Conservation (phyloP, 2,888 invertebrate genomes). For the Siphonodentalium dalli region DNA sequence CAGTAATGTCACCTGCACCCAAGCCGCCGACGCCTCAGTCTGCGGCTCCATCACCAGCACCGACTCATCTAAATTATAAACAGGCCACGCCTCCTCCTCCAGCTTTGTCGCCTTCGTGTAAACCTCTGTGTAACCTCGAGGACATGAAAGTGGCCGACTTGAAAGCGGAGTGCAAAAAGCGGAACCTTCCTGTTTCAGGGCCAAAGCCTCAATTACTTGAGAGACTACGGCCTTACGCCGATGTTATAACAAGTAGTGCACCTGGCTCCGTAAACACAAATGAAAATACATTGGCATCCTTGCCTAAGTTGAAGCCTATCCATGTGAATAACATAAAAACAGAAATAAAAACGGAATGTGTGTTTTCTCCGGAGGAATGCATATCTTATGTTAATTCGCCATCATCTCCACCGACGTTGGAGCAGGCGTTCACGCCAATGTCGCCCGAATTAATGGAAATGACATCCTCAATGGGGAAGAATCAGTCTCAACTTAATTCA, state of each 20-base stretch:
- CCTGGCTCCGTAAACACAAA: too few relatives aligned
- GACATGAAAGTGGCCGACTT: conserved; percentile 96
- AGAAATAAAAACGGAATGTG: too few relatives aligned
- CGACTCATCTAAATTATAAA: neutral
- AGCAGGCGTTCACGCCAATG: conserved; percentile 41
- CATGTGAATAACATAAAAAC: too few relatives aligned
- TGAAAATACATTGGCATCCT: too few relatives aligned
- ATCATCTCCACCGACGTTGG: conserved; percentile 42
- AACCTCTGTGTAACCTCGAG: conserved; percentile 73
- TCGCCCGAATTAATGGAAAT: conserved; percentile 57
- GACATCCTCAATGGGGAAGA: conserved; percentile 35
- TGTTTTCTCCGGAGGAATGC: too few relatives aligned
- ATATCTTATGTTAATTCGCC: too few relatives aligned
- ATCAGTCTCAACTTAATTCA: conserved; percentile 7
- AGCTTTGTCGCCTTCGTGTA: conserved; percentile 25
- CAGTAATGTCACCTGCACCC: conserved; percentile 4
- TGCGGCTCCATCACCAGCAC: neutral
- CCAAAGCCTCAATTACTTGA: conserved; percentile 95
- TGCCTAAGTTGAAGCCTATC: too few relatives aligned
- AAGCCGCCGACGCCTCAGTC: conserved; percentile 19
- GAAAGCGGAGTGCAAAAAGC: conserved; percentile 90
- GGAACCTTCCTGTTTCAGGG: conserved; percentile 93
- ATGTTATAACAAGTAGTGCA: conserved; percentile 43
- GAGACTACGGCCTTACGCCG: conserved; percentile 75
- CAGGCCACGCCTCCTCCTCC: neutral